phyloP scores from a whole-genome alignment of 2,797 vertebrate genomes.

The Anisognathus igniventris region DNA sequence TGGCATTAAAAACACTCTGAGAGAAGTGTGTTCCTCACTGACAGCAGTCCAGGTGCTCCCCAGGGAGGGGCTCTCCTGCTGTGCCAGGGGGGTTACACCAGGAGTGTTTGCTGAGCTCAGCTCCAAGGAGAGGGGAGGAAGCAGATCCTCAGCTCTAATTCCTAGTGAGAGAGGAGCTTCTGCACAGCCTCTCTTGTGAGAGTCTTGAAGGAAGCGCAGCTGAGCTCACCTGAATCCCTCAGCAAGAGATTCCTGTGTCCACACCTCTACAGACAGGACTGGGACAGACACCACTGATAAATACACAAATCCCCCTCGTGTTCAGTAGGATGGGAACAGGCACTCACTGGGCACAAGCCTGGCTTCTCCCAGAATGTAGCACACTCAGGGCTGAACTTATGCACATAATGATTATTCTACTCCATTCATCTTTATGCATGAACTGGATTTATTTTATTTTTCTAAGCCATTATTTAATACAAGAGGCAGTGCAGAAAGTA shows the following conservation, averaged over 20 bases:
- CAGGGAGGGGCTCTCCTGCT: background rate
- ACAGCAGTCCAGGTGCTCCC: background rate
- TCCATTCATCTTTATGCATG: constrained; percentile 41
- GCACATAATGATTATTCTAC: background rate
- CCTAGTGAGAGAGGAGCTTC: background rate
- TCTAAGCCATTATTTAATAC: constrained; percentile 45
- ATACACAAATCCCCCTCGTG: background rate
- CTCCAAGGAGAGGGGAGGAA: background rate
- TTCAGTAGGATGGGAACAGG: background rate
- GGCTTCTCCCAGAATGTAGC: background rate
- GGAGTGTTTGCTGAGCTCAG: background rate
- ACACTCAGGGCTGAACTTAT: background rate
- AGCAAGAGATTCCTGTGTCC: background rate
- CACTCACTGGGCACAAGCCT: background rate
- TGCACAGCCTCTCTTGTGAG: background rate
- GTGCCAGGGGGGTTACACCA: background rate
- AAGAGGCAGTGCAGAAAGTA: constrained; percentile 38
- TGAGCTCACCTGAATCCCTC: background rate
- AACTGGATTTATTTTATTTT: constrained; percentile 52
- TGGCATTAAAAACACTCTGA: background rate
- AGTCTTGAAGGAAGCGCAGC: background rate
- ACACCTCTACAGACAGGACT: background rate
- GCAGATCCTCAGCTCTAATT: background rate
- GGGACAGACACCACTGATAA: background rate
- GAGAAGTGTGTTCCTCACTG: background rate